Evolutionary conservation across 2,113 vertebrate genomes (phyloP).

Genomic region (Chloebia gouldiae): DNA sequence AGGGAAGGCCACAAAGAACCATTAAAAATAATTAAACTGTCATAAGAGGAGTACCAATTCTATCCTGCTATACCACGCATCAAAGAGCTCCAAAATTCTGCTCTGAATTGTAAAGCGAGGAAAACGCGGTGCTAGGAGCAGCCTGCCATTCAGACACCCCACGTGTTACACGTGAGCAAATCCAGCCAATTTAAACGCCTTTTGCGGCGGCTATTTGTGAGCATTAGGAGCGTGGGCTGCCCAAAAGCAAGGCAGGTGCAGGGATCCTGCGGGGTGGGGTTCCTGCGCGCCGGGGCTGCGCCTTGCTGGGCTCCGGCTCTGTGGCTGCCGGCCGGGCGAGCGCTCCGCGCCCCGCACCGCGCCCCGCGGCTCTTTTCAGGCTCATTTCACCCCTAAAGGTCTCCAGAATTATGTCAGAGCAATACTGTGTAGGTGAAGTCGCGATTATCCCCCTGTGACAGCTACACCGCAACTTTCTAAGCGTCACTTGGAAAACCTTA

Average conservation of each 20-base stretch:
- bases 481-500: neutral
- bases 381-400: neutral
- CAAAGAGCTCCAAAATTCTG: neutral
- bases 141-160: neutral
- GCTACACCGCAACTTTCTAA: neutral
- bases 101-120: neutral
- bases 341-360: fast-evolving
- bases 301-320: fast-evolving
- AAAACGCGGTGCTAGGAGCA: neutral
- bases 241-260: fast-evolving
- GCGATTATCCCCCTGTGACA: neutral
- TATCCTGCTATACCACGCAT: neutral
- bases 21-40: neutral
- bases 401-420: neutral
- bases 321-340: neutral
- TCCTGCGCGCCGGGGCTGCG: fast-evolving
- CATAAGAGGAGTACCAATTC: neutral
- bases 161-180: neutral
- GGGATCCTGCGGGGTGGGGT: neutral
- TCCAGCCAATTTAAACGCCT: neutral
- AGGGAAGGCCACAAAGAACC: neutral
- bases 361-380: neutral
- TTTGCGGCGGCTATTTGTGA: neutral
- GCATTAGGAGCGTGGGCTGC: fast-evolving
- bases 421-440: neutral